Evolutionary conservation across 2,797 vertebrate genomes (phyloP), one percentile per base, ranked within the genome.

Genomic region (Sorex maritimensis): DNA sequence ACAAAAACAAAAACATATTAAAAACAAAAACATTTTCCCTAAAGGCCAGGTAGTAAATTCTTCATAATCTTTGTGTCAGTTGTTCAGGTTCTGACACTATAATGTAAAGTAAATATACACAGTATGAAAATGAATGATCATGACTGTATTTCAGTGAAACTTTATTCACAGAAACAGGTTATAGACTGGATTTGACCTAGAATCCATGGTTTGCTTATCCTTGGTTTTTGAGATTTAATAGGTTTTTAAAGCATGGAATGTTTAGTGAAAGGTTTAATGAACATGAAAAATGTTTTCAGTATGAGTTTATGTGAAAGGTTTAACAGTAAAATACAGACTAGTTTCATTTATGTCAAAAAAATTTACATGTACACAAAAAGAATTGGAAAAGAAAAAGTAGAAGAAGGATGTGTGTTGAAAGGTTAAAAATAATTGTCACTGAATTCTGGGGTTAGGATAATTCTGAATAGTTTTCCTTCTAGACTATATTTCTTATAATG

Each of bases 191-290:
- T 91, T 89, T 95, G 63, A n/a, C 17, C 41, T 41, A 46, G 83
- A 13, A 46, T 26, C 52, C 63, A 28, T 81, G 15, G 8, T 52
- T 94, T 93, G 23, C 14, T n/a, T 23, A 5, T 72, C 58, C 68
- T 38, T 65, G 38, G 80, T 71, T 73, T 79, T 90, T 94, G 86
- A 80, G 93, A 93, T 87, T 75, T 74, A 93, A 72, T 85, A 24
- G 23, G 84, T n/a, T 93, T 86, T 13, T 73, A 52, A 83, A 81
- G 21, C 24, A 71, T 72, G 81, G 10, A 52, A 52, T 52, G 49
- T 15, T n/a, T 90, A 84, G n/a, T 65, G 44, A 90, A 83, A 52
- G 67, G 21, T 78, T 94, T 88, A 85, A 44, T 52, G 58, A 74
- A 84, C 58, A 81, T n/a, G 21, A 79, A 13, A 91, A 69, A 75